Evolutionary conservation across 2,797 vertebrate genomes (phyloP), one percentile per base, ranked within the genome.

Genomic region (Esox masquinongy): DNA sequence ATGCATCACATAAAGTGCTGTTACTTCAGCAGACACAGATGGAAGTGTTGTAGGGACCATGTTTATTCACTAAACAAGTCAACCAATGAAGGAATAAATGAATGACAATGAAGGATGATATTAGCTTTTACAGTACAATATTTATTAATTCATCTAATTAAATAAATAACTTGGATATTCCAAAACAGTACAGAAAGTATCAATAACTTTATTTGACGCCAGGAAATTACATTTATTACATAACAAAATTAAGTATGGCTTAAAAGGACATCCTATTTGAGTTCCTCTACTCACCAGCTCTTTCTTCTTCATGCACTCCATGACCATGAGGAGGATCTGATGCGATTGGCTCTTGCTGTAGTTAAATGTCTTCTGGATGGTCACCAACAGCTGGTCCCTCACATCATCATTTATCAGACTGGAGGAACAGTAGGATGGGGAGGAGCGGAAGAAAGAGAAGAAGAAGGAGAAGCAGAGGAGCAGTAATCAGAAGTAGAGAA

Each of bases 251-350:
- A 8, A 59, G 7, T 59, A 9, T 12, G 9, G 19, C 19, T 22
- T n/a, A 8, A 59, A 59, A 66, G 34, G 22, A 53, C 8, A 31
- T 59, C 26, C 19, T 53, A 34, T 43, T 50, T 14, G 3, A 2
- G 72, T 70, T 72, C 43, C 36, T 73, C 66, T 83, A 96, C 97
- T 99, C 90, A 99, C 98, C 79, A 99, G 94, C 79, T 98, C 98
- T 83, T 97, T 96, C 90, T 96, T 99, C 87, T 97, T 99, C 98
- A 99, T 99, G 88, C 98, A 99, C 84, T 99, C 98, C 94, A 97
- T 96, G 22, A 98, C 94, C 90, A 99, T 94, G n/a, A 95, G 79
- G 8, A 99, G 94, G 76, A 99, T 95, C 87, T 99, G 97, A 78
- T 97, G 95, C 0, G 98, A 96, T 74, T 99, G 98, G 68, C 90